phyloP scores from a whole-genome alignment of 2,113 vertebrate species.

The Bagarius yarrelli region DNA sequence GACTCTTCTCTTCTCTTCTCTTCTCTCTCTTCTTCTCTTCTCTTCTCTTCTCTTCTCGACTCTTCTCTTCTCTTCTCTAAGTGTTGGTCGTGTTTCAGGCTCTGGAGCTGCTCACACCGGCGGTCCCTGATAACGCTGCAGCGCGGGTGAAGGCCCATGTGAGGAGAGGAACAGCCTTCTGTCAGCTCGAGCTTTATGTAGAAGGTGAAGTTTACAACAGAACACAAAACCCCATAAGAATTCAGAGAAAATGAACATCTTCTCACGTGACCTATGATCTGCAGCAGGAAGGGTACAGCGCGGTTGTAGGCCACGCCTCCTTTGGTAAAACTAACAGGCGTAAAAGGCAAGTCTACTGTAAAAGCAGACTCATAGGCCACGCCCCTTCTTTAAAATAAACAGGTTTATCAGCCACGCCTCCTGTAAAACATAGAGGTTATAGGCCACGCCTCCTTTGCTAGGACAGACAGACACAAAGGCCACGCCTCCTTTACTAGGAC shows the following conservation, averaged over 20 bases:
- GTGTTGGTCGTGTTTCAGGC: conserved; percentile 71
- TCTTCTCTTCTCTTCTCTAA: background rate
- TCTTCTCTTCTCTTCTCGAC: too few relatives aligned
- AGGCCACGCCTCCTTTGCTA: background rate
- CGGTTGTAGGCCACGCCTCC: background rate
- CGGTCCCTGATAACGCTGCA: conserved; percentile 78
- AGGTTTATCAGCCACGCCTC: background rate
- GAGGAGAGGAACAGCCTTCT: conserved; percentile 88
- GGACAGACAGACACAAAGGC: background rate
- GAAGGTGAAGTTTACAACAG: conserved; percentile 73
- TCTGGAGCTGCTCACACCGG: conserved; percentile 83
- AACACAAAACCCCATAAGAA: background rate
- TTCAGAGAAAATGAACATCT: background rate
- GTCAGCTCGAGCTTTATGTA: conserved; percentile 85
- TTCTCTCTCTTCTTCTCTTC: too few relatives aligned
- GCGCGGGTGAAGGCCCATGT: conserved; percentile 83
- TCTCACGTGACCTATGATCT: background rate
- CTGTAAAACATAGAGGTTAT: background rate
- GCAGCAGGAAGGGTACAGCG: background rate
- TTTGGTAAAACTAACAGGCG: background rate
- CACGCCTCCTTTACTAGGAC: background rate
- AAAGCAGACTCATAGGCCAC: background rate
- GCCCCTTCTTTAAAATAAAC: too few relatives aligned
- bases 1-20: too few relatives aligned
- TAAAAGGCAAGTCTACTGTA: too few relatives aligned